phyloP scores from a whole-genome alignment of 2,888 invertebrate genomes.

The Seira sanloemensis region DNA sequence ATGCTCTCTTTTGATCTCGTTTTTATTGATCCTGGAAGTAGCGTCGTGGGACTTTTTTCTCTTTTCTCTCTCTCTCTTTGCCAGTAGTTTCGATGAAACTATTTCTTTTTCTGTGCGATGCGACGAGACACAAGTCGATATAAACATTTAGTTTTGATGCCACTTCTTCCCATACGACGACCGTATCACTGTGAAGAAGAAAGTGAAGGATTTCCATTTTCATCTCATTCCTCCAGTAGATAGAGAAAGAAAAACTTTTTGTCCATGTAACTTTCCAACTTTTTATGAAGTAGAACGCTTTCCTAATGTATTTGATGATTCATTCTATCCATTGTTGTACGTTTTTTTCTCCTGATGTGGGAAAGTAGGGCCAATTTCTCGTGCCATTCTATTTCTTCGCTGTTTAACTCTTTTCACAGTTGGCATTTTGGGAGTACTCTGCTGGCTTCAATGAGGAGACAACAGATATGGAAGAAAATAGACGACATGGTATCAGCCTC shows the following conservation, averaged over 20 bases:
- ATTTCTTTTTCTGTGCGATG: slow-evolving; percentile 39
- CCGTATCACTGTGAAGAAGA: background rate
- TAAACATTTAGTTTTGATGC: background rate
- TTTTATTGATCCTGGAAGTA: slow-evolving; percentile 56
- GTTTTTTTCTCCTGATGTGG: slow-evolving; percentile 30
- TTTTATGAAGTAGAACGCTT: slow-evolving; percentile 33
- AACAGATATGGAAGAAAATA: background rate
- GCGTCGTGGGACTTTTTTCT: slow-evolving; percentile 57
- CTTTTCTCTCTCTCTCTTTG: slow-evolving; percentile 21
- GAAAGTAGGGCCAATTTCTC: slow-evolving; percentile 58
- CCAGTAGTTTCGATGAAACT: slow-evolving; percentile 51
- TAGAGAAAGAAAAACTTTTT: slow-evolving; percentile 11
- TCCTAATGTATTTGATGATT: background rate
- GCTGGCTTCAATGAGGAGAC: background rate
- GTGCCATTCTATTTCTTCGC: slow-evolving; percentile 19
- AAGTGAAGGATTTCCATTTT: background rate
- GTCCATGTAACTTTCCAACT: slow-evolving; percentile 24
- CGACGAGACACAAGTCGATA: background rate
- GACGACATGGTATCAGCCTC: background rate
- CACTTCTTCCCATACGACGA: background rate
- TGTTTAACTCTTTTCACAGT: background rate
- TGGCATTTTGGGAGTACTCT: background rate
- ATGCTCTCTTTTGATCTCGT: slow-evolving; percentile 50
- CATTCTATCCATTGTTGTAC: slow-evolving; percentile 24
- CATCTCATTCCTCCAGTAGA: background rate